Evolutionary conservation across 2,797 vertebrate genomes (phyloP).

Genomic region (Dryobates pubescens): DNA sequence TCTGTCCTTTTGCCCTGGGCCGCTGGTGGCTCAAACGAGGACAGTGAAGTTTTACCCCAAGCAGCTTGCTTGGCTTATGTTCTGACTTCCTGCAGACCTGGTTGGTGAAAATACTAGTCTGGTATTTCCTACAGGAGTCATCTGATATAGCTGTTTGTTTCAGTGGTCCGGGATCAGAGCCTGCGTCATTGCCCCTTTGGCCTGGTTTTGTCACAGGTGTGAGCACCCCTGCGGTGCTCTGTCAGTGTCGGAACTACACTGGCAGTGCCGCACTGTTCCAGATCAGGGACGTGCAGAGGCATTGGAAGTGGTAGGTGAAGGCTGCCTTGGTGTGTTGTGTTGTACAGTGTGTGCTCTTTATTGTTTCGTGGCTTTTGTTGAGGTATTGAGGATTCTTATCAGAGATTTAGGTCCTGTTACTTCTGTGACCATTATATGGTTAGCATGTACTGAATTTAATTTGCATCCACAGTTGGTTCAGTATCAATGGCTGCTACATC

Average conservation of each 20-base stretch:
- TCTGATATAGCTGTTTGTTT: background rate
- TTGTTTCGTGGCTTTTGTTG: background rate
- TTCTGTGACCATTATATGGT: background rate
- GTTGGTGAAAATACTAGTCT: background rate
- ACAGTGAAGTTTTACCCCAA: background rate
- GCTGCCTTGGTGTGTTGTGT: background rate
- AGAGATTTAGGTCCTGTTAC: background rate
- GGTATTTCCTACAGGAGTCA: background rate
- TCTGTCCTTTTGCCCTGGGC: too few species aligned
- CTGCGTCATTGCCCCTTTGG: background rate
- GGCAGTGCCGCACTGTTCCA: rapidly evolving
- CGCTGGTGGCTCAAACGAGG: too few species aligned
- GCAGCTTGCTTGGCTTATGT: background rate
- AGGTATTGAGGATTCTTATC: background rate
- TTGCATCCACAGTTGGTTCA: background rate
- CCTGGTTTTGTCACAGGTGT: background rate
- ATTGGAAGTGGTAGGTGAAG: background rate
- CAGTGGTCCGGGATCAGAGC: background rate
- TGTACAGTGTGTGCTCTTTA: background rate
- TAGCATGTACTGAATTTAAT: background rate
- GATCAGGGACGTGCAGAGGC: background rate
- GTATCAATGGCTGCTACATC: background rate
- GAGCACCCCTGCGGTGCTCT: background rate
- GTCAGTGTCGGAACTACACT: background rate
- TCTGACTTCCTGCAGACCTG: background rate